Evolutionary conservation across 2,113 vertebrate species (phyloP), one percentile per base, ranked within the genome.

Genomic region (Pelecanus crispus): DNA sequence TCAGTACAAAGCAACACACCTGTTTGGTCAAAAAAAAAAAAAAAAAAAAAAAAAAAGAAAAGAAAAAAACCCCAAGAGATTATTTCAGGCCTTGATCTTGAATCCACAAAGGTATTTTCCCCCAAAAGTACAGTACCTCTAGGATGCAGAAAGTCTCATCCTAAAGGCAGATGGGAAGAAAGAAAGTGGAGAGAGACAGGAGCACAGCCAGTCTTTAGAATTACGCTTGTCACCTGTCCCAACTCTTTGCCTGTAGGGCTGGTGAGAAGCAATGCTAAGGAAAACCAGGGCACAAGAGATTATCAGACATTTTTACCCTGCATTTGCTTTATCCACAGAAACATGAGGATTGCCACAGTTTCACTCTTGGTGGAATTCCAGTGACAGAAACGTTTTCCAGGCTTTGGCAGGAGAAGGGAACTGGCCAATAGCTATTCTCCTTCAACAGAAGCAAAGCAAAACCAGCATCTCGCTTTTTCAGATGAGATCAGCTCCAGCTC

Each of bases 361-460:
- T 50, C 63, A 47, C 44, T 62, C 89, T 90, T 28, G 0, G 58
- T 71, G 79, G 50, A 86, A 81, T 80, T 88, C 87, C 74, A 81
- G 55, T 11, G 62, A 74, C 87, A 94, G 87, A 85, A 96, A 90
- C 2, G 0, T 88, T 94, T 94, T 75, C 81, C 63, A 94, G 87
- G 53, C 94, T 88, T 90, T 77, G 66, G 74, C 67, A 73, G 50
- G 66, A 80, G 63, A 31, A 90, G 13, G 42, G 63, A 59, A n/a
- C 92, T 53, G 87, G 72, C 79, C 90, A 88, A 50, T 44, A 95
- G 67, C 40, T 83, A 21, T 78, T 90, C 85, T 96, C 50, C 90
- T 70, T 50, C 59, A 83, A 82, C 62, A 83, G 82, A n/a, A 55
- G 88, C 59, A 96, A 67, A 96, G 88, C 28, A 94, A 94, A 95